A percentile compares a stretch with the other conserved stretches of the same genome.
Evolutionary conservation across 2,888 invertebrate genomes (phyloP).

Genomic region (Opisthograptis luteolata): DNA sequence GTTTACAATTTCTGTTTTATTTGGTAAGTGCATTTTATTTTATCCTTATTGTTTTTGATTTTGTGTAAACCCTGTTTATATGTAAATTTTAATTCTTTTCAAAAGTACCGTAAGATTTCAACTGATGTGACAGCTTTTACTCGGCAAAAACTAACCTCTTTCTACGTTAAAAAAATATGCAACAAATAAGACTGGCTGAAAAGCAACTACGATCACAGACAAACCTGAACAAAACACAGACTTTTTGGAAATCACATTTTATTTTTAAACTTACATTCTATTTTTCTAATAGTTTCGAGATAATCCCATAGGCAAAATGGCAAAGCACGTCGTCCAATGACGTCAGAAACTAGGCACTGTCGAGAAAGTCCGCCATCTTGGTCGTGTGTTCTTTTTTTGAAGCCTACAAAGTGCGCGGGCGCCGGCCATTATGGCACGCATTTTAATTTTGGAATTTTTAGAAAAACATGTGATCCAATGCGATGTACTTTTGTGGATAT

Average conservation of each 20-base stretch:
- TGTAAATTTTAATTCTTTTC: too few species aligned
- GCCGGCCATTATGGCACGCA: constrained; percentile 64
- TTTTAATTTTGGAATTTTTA: constrained; percentile 49
- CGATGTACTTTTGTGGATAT: background rate
- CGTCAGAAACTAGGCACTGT: constrained; percentile 81
- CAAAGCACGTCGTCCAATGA: constrained; percentile 81
- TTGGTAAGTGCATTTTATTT: constrained; percentile 71
- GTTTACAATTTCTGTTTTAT: constrained; percentile 59
- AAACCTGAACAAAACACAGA: constrained; percentile 33
- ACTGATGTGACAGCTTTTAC: too few species aligned
- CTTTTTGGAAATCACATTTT: constrained; percentile 15
- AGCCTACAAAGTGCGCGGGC: constrained; percentile 78
- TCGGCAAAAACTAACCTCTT: too few species aligned
- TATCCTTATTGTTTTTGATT: constrained; percentile 35
- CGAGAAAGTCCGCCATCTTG: constrained; percentile 83
- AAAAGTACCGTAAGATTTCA: too few species aligned
- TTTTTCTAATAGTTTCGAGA: constrained; percentile 44
- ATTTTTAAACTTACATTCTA: constrained; percentile 43
- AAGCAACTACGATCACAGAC: constrained; percentile 11
- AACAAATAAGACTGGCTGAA: background rate
- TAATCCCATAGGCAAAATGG: constrained; percentile 62
- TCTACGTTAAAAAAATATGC: constrained; percentile 12
- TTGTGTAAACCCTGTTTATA: background rate
- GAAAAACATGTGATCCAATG: constrained; percentile 10
- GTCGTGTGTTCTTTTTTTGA: constrained; percentile 76